These are phyloP conservation scores for Cynopterus sphinx DNA, from an alignment of 2,797 vertebrate species.

Conservation along the genomic window DNA sequence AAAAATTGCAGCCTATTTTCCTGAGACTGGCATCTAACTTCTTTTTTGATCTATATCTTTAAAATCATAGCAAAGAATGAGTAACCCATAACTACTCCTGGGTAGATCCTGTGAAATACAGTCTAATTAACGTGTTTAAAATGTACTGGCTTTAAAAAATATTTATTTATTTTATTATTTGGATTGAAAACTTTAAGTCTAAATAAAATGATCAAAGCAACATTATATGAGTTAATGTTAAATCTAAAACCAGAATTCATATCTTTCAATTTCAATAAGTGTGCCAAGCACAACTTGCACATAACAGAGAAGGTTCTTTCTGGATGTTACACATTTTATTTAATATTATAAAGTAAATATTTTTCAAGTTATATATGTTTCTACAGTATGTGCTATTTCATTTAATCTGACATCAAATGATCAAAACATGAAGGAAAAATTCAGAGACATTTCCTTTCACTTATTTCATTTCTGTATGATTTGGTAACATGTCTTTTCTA, in stretches of 20 bases:
- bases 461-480: conserved; percentile 49
- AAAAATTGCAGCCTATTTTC: not conserved
- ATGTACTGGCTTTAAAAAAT: not conserved
- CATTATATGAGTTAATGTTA: not conserved
- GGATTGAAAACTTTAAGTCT: not conserved
- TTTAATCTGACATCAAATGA: conserved; percentile 7
- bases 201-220: conserved; percentile 38
- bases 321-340: not conserved
- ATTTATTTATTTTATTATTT: not conserved
- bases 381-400: not conserved
- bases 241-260: not conserved
- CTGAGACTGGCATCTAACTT: not conserved
- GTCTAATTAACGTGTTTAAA: not conserved
- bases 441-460: conserved; percentile 18
- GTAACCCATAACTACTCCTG: not conserved
- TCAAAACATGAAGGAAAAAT: conserved; percentile 36
- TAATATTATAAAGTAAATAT: conserved; percentile 3
- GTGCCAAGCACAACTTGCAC: not conserved
- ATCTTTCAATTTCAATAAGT: not conserved
- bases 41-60: not conserved
- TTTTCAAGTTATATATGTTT: conserved; percentile 11
- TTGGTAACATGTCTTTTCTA: conserved; percentile 35
- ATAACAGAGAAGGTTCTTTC: not conserved
- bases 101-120: not conserved
- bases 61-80: not conserved